phyloP scores from a whole-genome alignment of 2,797 vertebrate species.

The Channallabes apus region DNA sequence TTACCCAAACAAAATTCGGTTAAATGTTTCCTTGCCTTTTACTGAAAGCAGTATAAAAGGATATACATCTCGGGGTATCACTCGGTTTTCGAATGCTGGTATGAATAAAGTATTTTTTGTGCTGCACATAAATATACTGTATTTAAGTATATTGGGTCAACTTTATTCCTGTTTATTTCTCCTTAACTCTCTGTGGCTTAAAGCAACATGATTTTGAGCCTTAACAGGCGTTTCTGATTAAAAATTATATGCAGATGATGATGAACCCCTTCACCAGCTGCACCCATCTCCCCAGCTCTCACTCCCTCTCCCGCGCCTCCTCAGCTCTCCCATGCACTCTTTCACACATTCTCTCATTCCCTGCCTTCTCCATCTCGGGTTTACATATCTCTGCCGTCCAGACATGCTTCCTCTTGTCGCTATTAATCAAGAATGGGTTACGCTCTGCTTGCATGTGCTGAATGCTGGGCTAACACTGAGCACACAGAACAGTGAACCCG shows the following conservation, averaged over 20 bases:
- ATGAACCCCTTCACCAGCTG: conserved; percentile 87
- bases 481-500: conserved; percentile 45
- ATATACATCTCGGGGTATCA: neutral
- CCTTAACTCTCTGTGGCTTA: neutral
- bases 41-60: neutral
- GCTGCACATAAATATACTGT: conserved; percentile 14
- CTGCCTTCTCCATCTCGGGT: conserved; percentile 35
- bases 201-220: conserved; percentile 18
- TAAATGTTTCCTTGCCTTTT: conserved; percentile 7
- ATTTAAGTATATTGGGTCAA: conserved; percentile 32
- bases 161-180: conserved; percentile 1
- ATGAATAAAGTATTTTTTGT: conserved; percentile 8
- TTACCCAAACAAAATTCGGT: neutral
- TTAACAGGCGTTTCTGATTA: conserved; percentile 43
- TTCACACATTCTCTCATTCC: conserved; percentile 39
- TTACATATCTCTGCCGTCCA: conserved; percentile 43
- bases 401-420: conserved; percentile 30
- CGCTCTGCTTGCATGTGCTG: conserved; percentile 51
- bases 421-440: conserved; percentile 59
- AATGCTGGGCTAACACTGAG: conserved; percentile 51
- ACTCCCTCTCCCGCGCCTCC: conserved; percentile 19
- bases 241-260: conserved; percentile 69
- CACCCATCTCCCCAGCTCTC: conserved; percentile 78
- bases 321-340: conserved; percentile 32
- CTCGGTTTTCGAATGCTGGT: conserved; percentile 7